A percentile compares a stretch with the other conserved stretches of the same genome.
Conservation (phyloP, 1,140 invertebrate species). For the Ericerus pela region DNA sequence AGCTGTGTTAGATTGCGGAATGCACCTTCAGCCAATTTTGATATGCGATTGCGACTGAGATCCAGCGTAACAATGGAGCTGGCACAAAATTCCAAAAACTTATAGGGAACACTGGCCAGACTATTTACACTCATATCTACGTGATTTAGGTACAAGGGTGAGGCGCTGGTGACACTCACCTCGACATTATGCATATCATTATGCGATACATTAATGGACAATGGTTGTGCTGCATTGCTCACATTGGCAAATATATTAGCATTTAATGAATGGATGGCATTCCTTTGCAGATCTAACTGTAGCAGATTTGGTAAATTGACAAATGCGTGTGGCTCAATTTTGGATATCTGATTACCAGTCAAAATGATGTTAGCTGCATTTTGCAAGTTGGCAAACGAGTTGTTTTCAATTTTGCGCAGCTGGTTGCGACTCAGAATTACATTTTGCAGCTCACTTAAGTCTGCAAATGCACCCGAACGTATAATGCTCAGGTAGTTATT, state of each 20-base stretch:
- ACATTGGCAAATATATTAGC: conserved; percentile 49
- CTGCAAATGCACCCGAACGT: conserved; percentile 44
- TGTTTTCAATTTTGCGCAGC: conserved; percentile 39
- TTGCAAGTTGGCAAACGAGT: conserved; percentile 47
- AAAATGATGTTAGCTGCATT: conserved; percentile 52
- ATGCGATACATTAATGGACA: conserved; percentile 50
- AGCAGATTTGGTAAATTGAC: conserved; percentile 47
- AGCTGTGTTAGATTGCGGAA: conserved; percentile 51
- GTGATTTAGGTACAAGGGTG: conserved; percentile 30
- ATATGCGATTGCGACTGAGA: conserved; percentile 58
- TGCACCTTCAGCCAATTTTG: conserved; percentile 47
- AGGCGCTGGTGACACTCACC: conserved; percentile 33
- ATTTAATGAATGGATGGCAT: conserved; percentile 48
- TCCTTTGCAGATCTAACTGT: conserved; percentile 54
- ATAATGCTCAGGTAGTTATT: conserved; percentile 51
- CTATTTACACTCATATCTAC: conserved; percentile 54
- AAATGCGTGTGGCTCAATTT: conserved; percentile 46
- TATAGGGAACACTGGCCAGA: conserved; percentile 45
- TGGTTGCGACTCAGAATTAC: conserved; percentile 55
- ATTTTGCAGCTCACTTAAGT: conserved; percentile 46
- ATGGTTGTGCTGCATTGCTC: conserved; percentile 40
- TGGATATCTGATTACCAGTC: conserved; percentile 45
- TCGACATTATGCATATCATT: conserved; percentile 47
- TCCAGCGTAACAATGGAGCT: conserved; percentile 45
- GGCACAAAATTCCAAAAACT: conserved; percentile 43